A percentile compares a stretch with the other conserved stretches of the same genome.
Conservation (phyloP, 2,797 vertebrate species). For the Micrastur ruficollis region DNA sequence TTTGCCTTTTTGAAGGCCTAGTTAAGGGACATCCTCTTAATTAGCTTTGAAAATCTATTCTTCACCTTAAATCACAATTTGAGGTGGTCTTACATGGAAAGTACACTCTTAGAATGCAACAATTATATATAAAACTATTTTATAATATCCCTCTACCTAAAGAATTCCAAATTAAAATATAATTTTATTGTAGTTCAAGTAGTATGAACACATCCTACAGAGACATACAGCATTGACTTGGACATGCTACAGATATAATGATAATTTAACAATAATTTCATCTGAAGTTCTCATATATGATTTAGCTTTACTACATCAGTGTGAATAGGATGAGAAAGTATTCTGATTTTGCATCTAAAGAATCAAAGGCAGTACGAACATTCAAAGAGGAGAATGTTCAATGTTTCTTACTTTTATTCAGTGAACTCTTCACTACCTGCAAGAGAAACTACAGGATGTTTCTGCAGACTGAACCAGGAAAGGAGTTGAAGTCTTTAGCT, state of each 20-base stretch:
- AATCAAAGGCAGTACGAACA: neutral
- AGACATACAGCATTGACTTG: neutral
- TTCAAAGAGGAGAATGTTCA: neutral
- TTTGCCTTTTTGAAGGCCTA: neutral
- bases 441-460: neutral
- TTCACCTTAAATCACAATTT: neutral
- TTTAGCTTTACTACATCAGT: neutral
- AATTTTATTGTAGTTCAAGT: neutral
- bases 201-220: neutral
- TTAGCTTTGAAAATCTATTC: neutral
- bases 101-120: neutral
- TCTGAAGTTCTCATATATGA: neutral
- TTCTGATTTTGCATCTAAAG: neutral
- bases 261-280: neutral
- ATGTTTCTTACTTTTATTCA: neutral
- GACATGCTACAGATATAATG: neutral
- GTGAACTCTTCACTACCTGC: neutral
- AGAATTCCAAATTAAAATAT: neutral
- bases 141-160: neutral
- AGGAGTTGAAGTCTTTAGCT: neutral
- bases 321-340: neutral
- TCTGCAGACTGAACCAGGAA: neutral
- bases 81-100: neutral
- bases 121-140: neutral
- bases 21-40: neutral